These are phyloP conservation scores for Salvelinus alpinus DNA, from an alignment of 2,113 vertebrate genomes.

Conservation along the genomic window DNA sequence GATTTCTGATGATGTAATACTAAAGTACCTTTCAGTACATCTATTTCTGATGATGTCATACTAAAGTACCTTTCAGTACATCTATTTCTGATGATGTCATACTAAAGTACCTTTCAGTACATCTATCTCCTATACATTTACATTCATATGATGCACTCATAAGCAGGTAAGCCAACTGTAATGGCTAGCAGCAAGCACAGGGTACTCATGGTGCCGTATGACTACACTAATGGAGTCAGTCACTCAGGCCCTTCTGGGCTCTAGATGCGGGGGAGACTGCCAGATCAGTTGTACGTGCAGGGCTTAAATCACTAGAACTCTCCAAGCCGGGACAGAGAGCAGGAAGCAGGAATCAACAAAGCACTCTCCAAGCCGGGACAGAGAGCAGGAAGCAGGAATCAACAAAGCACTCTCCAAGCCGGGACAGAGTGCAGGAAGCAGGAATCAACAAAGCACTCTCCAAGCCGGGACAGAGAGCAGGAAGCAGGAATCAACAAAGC, in stretches of 20 bases:
- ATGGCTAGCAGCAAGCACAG: conserved; percentile 33
- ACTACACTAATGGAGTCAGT: conserved; percentile 25
- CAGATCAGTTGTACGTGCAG: not conserved
- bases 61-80: not conserved
- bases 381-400: too few species aligned
- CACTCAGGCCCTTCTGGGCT: conserved; percentile 15
- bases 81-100: not conserved
- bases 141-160: not conserved
- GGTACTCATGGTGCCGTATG: conserved; percentile 2
- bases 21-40: not conserved
- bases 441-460: too few species aligned
- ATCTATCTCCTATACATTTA: not conserved
- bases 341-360: too few species aligned
- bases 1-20: not conserved
- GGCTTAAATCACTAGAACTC: conserved; percentile 26
- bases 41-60: not conserved
- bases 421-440: too few species aligned
- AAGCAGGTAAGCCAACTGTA: not conserved
- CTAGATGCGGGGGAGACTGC: not conserved
- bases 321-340: conserved; percentile 1
- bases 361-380: too few species aligned
- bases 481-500: too few species aligned
- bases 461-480: too few species aligned
- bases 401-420: not conserved
- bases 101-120: not conserved